Conservation (phyloP, 2,888 invertebrate species). For the Thyatira batis region DNA sequence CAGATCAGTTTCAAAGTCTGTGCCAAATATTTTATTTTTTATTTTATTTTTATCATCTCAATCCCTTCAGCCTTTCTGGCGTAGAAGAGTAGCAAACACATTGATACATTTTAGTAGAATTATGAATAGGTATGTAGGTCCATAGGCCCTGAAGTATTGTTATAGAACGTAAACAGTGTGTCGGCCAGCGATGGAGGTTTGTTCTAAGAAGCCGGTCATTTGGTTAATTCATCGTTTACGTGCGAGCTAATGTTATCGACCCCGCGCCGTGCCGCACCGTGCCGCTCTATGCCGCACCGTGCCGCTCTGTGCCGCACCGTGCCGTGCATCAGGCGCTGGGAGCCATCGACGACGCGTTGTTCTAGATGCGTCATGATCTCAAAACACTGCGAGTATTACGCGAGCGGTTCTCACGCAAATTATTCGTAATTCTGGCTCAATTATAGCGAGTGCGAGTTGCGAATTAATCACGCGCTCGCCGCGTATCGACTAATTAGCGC, state of each 20-base stretch:
- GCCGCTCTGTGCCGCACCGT: not conserved
- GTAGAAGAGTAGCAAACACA: too few relatives aligned
- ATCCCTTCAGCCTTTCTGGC: too few relatives aligned
- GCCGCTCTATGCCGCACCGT: not conserved
- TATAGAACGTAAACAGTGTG: too few relatives aligned
- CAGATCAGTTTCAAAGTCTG: too few relatives aligned
- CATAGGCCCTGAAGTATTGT: too few relatives aligned
- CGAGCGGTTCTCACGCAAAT: not conserved
- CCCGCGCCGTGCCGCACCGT: slow-evolving; percentile 9
- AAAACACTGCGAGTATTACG: not conserved
- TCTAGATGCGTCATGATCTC: not conserved
- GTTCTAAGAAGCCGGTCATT: not conserved
- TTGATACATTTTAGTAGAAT: too few relatives aligned
- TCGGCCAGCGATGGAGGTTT: too few relatives aligned
- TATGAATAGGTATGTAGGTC: too few relatives aligned
- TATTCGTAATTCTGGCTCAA: not conserved
- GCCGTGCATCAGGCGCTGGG: not conserved
- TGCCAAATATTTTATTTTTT: too few relatives aligned
- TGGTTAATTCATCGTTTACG: not conserved
- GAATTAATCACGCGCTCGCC: not conserved
- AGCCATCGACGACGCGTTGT: not conserved
- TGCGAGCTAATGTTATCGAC: slow-evolving; percentile 3
- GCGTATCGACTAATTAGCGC: not conserved
- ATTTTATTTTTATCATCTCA: too few relatives aligned
- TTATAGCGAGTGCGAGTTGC: not conserved